Evolutionary conservation across 2,888 invertebrate species (phyloP).

Genomic region (Campopleginae sp.): DNA sequence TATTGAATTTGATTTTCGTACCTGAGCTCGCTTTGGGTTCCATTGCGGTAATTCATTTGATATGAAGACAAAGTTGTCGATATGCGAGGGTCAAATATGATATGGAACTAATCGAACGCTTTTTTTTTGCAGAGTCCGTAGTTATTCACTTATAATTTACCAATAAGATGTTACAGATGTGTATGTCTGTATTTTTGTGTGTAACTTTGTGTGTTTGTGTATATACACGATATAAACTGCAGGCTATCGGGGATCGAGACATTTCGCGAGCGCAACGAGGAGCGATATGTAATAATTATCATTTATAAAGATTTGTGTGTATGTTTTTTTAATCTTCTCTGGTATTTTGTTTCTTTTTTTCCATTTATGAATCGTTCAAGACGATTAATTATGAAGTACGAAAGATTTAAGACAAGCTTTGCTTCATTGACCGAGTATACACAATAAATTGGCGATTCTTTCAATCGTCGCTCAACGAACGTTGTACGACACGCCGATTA

Average conservation of each 20-base stretch:
- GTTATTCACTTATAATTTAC: slow-evolving; percentile 57
- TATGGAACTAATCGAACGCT: slow-evolving; percentile 47
- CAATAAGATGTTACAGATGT: slow-evolving; percentile 58
- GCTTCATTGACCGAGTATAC: slow-evolving; percentile 55
- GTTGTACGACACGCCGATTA: slow-evolving; percentile 51
- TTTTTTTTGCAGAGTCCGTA: slow-evolving; percentile 22
- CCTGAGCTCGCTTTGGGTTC: background rate
- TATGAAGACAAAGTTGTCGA: background rate
- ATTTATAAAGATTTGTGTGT: slow-evolving; percentile 54
- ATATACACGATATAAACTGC: slow-evolving; percentile 62
- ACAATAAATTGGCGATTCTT: slow-evolving; percentile 46
- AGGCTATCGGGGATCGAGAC: slow-evolving; percentile 61
- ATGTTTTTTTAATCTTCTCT: slow-evolving; percentile 8
- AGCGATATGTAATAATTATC: slow-evolving; percentile 65
- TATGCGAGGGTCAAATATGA: slow-evolving; percentile 42
- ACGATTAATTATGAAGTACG: slow-evolving; percentile 34
- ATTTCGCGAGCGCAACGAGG: slow-evolving; percentile 63
- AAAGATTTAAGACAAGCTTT: slow-evolving; percentile 51
- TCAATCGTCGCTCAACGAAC: slow-evolving; percentile 59
- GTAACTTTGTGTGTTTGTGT: slow-evolving; percentile 25
- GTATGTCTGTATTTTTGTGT: slow-evolving; percentile 40
- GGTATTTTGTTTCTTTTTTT: background rate
- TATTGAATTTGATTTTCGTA: background rate
- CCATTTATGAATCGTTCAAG: slow-evolving; percentile 1
- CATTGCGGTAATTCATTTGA: background rate